Percentiles rank a stretch among this genome's conserved stretches.
Evolutionary conservation across 2,888 invertebrate genomes (phyloP).

Genomic region (Phragmatobia fuliginosa): DNA sequence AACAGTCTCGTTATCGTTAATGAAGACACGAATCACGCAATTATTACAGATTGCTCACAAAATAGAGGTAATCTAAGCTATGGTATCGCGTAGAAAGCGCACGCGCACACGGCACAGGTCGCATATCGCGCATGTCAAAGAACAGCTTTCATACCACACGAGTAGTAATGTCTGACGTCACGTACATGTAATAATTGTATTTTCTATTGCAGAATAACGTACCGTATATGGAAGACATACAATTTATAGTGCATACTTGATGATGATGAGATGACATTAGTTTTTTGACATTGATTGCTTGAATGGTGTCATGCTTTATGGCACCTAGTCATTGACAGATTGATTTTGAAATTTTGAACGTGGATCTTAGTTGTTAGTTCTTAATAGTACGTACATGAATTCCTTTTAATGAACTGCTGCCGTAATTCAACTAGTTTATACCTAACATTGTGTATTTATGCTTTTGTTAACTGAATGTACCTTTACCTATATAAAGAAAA

Average conservation of each 20-base stretch:
- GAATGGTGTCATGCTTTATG: conserved; percentile 7
- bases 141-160: conserved; percentile 62
- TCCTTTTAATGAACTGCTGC: too few species aligned
- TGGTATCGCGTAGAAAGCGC: conserved; percentile 54
- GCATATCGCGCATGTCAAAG: conserved; percentile 50
- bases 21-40: conserved; percentile 48
- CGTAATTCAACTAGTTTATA: neutral
- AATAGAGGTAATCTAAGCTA: conserved; percentile 32
- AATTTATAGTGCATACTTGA: neutral
- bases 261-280: conserved; percentile 10
- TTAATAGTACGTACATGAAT: too few species aligned
- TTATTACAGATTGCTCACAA: conserved; percentile 48
- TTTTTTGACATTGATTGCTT: neutral
- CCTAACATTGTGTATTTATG: too few species aligned
- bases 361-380: too few species aligned
- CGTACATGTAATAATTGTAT: conserved; percentile 9
- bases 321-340: conserved; percentile 5
- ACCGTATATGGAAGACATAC: neutral
- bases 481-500: neutral
- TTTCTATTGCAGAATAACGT: conserved; percentile 28
- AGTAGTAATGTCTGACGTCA: conserved; percentile 36
- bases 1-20: conserved; percentile 49
- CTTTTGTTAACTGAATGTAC: too few species aligned
- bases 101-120: conserved; percentile 54
- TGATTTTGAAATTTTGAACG: neutral